A percentile compares a stretch with the other conserved stretches of the same genome.
These are phyloP conservation scores for Chloroceryle inda DNA, from an alignment of 2,797 vertebrate species.

Conservation along the genomic window DNA sequence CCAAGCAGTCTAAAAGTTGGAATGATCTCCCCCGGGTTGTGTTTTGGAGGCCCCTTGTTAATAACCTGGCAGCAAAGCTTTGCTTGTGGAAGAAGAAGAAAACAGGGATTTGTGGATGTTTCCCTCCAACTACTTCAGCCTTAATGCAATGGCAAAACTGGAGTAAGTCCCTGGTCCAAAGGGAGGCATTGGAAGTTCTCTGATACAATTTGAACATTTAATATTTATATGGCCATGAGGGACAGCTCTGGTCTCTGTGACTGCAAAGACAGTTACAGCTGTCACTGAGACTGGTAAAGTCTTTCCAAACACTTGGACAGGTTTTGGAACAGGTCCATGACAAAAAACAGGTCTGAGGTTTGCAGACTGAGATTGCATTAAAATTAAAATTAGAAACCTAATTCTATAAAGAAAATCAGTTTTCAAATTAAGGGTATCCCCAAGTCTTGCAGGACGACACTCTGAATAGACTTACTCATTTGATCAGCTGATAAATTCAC, in stretches of 20 bases:
- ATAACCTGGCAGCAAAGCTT: conserved; percentile 26
- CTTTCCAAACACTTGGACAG: not conserved
- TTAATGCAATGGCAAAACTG: not conserved
- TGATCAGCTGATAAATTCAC: not conserved
- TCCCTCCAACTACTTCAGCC: not conserved
- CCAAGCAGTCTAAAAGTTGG: conserved; percentile 17
- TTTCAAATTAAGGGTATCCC: not conserved
- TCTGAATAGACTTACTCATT: not conserved
- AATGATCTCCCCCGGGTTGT: not conserved
- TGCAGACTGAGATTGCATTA: not conserved
- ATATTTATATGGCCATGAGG: not conserved
- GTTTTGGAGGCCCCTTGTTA: conserved; percentile 26
- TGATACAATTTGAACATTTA: not conserved
- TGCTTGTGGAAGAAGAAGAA: conserved; percentile 40
- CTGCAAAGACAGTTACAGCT: conserved; percentile 9
- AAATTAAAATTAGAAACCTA: not conserved
- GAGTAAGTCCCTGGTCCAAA: not conserved
- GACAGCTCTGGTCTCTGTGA: not conserved
- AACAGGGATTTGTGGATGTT: conserved; percentile 7
- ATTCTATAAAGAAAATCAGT: not conserved
- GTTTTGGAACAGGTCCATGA: not conserved
- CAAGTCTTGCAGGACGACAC: not conserved
- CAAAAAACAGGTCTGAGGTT: not conserved
- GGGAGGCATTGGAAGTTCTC: conserved; percentile 4
- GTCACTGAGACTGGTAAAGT: not conserved